Evolutionary conservation across 2,797 vertebrate genomes (phyloP), one percentile per base, ranked within the genome.

Genomic region (Alectoris magna): DNA sequence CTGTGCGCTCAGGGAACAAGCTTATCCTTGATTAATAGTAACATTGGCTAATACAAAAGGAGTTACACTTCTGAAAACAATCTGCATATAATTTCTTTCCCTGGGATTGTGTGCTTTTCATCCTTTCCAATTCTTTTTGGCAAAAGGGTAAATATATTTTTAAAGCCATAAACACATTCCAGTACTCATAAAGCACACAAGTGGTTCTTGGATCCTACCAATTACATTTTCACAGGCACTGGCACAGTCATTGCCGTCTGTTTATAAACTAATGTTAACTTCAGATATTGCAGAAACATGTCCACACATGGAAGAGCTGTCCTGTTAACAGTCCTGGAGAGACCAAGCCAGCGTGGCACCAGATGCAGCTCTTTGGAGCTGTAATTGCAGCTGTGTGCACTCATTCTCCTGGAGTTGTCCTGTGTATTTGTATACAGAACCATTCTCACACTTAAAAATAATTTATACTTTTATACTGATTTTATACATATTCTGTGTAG

Each of bases 81-180:
- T 78, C 19, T 72, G 10, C 39, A 14, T 27, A 48, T 31, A 72
- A 82, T 86, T 92, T 87, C 34, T 74, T 59, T 66, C 55, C 67
- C 68, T 81, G 85, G 24, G 23, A 39, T 76, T 79, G 41, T 70
- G 22, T 53, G 36, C 6, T 72, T 77, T 81, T 93, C 18, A 48
- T 81, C 12, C 38, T 91, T 92, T 74, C 64, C 46, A 24, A 19
- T 84, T 95, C 67, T 86, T 48, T 66, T 81, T 82, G 68, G 41
- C 64, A 62, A 82, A 92, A 84, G 38, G 48, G 43, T 92, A 58
- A 72, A 92, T 62, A 41, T 84, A 76, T 92, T 92, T 94, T 95
- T 93, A 82, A 90, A 95, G 69, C 23, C 74, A 56, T 90, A 66
- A 82, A 15, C 23, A 6, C 66, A 14, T 67, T 76, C 10, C 53